Conservation (phyloP, 2,888 invertebrate genomes). For the Tenthredo amoena region DNA sequence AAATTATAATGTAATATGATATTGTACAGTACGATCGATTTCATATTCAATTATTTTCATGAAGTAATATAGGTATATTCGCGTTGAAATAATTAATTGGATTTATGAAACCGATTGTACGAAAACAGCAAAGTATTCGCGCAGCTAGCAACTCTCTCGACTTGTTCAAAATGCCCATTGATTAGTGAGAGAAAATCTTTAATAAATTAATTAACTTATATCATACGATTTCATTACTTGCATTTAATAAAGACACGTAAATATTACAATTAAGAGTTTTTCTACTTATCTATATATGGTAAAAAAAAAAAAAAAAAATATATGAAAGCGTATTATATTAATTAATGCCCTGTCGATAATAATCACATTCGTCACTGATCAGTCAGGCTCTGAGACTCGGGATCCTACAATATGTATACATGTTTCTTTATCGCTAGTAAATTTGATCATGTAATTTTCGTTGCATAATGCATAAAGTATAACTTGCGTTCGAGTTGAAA, state of each 20-base stretch:
- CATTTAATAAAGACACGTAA: conserved; percentile 66
- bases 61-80: background rate
- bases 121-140: conserved; percentile 56
- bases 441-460: conserved; percentile 20
- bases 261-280: conserved; percentile 56
- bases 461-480: conserved; percentile 19
- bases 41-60: conserved; percentile 34
- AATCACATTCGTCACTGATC: conserved; percentile 73
- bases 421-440: conserved; percentile 39
- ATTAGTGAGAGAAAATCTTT: conserved; percentile 65
- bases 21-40: conserved; percentile 46
- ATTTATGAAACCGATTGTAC: conserved; percentile 54
- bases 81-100: background rate
- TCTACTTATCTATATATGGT: conserved; percentile 57
- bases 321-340: conserved; percentile 57
- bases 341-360: conserved; percentile 72
- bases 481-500: conserved; percentile 10
- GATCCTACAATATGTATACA: conserved; percentile 57
- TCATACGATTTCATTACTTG: conserved; percentile 67
- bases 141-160: conserved; percentile 59
- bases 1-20: conserved; percentile 53
- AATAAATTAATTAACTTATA: conserved; percentile 58
- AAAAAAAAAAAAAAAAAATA: conserved; percentile 56
- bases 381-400: conserved; percentile 68
- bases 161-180: conserved; percentile 61